Evolutionary conservation across 2,888 invertebrate genomes (phyloP), one percentile per base, ranked within the genome.

Genomic region (Lutraria lutraria): DNA sequence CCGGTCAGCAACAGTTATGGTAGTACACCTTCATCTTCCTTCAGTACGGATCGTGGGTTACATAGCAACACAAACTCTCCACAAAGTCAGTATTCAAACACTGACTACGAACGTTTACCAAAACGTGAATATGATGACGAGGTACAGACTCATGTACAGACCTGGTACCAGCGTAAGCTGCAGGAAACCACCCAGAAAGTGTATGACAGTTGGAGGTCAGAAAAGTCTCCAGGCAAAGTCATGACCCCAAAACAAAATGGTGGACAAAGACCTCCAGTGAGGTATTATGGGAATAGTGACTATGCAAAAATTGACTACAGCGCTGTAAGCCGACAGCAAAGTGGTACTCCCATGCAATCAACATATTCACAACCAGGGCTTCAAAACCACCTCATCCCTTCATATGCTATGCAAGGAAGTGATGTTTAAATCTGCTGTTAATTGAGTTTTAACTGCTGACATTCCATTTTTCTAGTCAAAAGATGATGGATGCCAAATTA

Each of bases 21-120:
- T 76, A 90, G 93, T 81, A 96, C 95, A 3, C 95, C 95, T 0
- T 95, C 95, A 4, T 95, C 95, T 0, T 95, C 95, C 0, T 95
- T 95, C 91, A 95, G 95, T 85, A 94, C 94, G 13, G 95, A 95
- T 87, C 86, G 93, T 29, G 94, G 94, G 19, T 87, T 93, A 21
- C 92, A 93, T 13, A 95, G 95, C 87, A 93, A 93, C 88, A 91
- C 87, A 25, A 94, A 94, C 88, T 95, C 95, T 21, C 95, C 94
- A 13, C 91, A 93, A 21, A 92, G 92, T 60, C 91, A 90, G 63
- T 92, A 91, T 53, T 92, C 93, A 16, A 91, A 91, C 31, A 83
- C 89, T 29, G 92, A 93, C 85, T 94, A 94, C 25, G 93, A 93
- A 56, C 85, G 81, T 31, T 85, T 94, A 43, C 93, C 91, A 2